phyloP scores from a whole-genome alignment of 2,797 vertebrate genomes.

The Erethizon dorsatum region DNA sequence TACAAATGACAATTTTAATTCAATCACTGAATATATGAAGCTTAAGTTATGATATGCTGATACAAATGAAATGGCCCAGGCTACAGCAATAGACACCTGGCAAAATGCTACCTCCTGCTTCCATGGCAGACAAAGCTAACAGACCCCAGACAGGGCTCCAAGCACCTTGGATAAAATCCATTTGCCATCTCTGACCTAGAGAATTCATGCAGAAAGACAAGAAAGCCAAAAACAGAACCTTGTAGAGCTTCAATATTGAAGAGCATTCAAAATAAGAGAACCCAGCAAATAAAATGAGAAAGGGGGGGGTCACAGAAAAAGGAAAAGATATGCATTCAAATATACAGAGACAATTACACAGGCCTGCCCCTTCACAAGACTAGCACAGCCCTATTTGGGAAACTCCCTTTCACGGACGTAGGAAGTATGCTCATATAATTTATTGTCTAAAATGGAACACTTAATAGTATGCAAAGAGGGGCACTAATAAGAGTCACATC shows the following conservation, averaged over 20 bases:
- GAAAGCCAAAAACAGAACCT: not conserved
- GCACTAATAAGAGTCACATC: not conserved
- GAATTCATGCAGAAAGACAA: not conserved
- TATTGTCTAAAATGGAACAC: slow-evolving; percentile 34
- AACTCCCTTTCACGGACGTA: not conserved
- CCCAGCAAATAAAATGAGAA: not conserved
- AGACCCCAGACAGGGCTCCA: not conserved
- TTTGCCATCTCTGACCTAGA: not conserved
- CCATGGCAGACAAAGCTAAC: not conserved
- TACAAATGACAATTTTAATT: not conserved
- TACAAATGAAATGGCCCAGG: not conserved
- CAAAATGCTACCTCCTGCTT: not conserved
- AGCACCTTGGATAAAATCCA: not conserved
- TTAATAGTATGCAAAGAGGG: not conserved
- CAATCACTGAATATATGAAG: not conserved
- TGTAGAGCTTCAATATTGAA: not conserved
- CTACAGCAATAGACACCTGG: not conserved
- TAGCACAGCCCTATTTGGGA: not conserved
- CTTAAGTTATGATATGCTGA: not conserved
- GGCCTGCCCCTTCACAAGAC: not conserved
- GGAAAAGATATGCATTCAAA: slow-evolving; percentile 26
- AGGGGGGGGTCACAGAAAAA: not conserved
- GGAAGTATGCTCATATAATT: not conserved
- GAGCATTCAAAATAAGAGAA: not conserved
- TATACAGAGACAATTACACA: not conserved